Evolutionary conservation across 2,113 vertebrate species (phyloP).

Genomic region (Diphyllodes magnificus): DNA sequence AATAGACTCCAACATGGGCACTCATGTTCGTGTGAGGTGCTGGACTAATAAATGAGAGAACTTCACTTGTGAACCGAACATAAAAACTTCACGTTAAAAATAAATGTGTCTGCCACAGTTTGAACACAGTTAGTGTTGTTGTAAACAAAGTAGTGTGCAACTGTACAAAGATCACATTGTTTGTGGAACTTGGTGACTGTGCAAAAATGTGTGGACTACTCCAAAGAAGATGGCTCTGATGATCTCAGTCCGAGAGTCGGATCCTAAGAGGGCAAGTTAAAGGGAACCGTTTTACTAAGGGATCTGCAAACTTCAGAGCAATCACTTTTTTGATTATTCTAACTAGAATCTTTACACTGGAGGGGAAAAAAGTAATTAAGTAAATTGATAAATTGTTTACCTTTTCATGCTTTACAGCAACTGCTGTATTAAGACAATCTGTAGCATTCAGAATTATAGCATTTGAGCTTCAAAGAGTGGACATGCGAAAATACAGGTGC

Average conservation of each 20-base stretch:
- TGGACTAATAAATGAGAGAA: not conserved
- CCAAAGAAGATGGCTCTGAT: not conserved
- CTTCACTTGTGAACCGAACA: not conserved
- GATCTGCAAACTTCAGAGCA: not conserved
- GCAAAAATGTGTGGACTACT: not conserved
- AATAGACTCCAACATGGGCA: not conserved
- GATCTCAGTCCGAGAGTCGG: not conserved
- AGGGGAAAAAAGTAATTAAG: not conserved
- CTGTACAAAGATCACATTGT: not conserved
- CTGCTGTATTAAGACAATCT: not conserved
- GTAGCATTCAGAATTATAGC: not conserved
- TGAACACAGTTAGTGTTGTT: not conserved
- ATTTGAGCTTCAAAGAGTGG: not conserved
- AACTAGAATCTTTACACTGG: not conserved
- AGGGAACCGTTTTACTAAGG: not conserved
- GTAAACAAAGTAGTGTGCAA: not conserved
- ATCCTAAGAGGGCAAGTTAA: not conserved
- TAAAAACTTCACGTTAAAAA: not conserved
- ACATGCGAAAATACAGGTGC: not conserved
- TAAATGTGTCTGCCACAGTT: not conserved
- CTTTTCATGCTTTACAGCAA: not conserved
- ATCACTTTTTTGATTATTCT: not conserved
- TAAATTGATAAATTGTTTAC: not conserved
- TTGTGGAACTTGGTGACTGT: conserved; percentile 14
- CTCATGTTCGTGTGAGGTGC: not conserved